These are phyloP conservation scores for Toxotes lorentzi DNA, from an alignment of 2,797 vertebrate genomes.

Conservation along the genomic window DNA sequence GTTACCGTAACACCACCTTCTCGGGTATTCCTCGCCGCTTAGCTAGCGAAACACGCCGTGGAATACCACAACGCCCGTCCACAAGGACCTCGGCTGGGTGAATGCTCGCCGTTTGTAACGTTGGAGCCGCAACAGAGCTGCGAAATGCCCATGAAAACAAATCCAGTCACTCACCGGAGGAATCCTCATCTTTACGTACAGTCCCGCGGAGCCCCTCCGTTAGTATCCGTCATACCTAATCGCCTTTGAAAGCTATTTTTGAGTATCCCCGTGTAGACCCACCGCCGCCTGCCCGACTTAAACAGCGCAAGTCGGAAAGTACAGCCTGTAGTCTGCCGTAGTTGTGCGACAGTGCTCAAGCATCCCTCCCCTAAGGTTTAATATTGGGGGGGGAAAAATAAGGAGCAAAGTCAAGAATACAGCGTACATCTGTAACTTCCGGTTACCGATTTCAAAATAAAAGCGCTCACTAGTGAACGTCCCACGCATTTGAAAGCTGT, in stretches of 20 bases:
- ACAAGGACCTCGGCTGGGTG: constrained; percentile 26
- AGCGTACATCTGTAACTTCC: background rate
- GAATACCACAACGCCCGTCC: background rate
- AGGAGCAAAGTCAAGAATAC: constrained; percentile 14
- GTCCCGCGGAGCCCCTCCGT: constrained; percentile 70
- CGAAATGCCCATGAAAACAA: constrained; percentile 63
- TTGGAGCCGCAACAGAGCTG: constrained; percentile 49
- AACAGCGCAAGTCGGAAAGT: constrained; percentile 71
- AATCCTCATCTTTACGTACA: constrained; percentile 81
- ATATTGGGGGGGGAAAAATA: constrained; percentile 48
- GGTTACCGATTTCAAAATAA: constrained; percentile 46
- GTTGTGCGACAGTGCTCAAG: constrained; percentile 73
- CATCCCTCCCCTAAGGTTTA: constrained; percentile 78
- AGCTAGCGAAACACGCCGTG: constrained; percentile 1
- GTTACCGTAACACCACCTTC: constrained; percentile 40
- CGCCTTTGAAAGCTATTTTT: constrained; percentile 65
- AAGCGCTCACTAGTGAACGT: background rate
- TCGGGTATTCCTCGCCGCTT: constrained; percentile 2
- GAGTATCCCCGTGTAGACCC: constrained; percentile 45
- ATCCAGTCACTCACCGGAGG: constrained; percentile 81
- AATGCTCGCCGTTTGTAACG: constrained; percentile 24
- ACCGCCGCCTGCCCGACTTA: constrained; percentile 45
- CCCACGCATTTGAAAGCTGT: background rate
- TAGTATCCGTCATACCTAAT: constrained; percentile 68
- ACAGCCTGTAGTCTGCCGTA: constrained; percentile 63